These are phyloP conservation scores for Piprites chloris DNA, from an alignment of 2,113 vertebrate species.

Conservation along the genomic window DNA sequence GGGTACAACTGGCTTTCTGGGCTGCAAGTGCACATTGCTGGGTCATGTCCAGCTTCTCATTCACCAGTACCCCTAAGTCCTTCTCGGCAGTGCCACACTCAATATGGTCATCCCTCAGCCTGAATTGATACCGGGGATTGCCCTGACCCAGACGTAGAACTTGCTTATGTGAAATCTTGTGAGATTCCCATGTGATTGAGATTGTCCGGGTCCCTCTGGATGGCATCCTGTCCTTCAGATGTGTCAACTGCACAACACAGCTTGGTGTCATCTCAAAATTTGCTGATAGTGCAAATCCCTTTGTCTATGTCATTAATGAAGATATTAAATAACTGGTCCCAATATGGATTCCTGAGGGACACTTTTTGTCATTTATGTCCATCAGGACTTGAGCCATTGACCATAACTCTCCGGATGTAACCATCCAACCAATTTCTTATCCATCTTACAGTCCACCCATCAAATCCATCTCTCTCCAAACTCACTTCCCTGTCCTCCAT, in stretches of 20 bases:
- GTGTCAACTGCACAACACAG: background rate
- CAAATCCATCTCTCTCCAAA: background rate
- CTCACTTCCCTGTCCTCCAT: background rate
- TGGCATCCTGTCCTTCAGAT: background rate
- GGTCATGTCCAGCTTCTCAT: background rate
- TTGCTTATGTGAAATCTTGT: background rate
- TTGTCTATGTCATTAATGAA: background rate
- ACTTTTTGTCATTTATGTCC: background rate
- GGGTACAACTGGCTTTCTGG: background rate
- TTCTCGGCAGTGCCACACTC: background rate
- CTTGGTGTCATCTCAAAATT: background rate
- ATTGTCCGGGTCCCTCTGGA: background rate
- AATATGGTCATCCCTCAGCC: too few relatives aligned
- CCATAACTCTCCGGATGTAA: background rate
- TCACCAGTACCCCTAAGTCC: background rate
- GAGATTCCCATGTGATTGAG: background rate
- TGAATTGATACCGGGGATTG: background rate
- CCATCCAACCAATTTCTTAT: background rate
- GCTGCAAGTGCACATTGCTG: rapidly evolving
- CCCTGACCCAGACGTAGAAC: rapidly evolving
- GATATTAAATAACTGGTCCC: background rate
- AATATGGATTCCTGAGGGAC: background rate
- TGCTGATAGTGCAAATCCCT: background rate
- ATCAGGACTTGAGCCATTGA: background rate
- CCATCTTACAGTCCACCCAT: background rate